These are phyloP conservation scores for Erebia aethiops DNA, from an alignment of 2,888 invertebrate genomes.

Conservation along the genomic window DNA sequence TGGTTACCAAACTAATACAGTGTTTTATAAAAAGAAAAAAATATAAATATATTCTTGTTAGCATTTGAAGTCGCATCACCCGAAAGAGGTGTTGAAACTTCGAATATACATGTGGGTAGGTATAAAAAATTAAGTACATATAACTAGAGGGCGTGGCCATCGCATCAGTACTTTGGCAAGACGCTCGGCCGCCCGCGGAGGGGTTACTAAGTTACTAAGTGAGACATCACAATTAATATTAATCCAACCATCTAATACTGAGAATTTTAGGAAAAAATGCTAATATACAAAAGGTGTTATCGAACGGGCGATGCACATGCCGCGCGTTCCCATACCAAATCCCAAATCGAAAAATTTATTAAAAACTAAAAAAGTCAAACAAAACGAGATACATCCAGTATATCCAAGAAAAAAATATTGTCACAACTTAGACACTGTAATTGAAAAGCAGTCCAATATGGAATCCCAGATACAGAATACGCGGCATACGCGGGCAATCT, in stretches of 20 bases:
- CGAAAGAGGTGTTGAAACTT: slow-evolving; percentile 10
- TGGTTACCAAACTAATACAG: slow-evolving; percentile 54
- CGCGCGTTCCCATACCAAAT: slow-evolving; percentile 37
- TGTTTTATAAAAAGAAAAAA: slow-evolving; percentile 49
- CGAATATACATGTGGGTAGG: slow-evolving; percentile 48
- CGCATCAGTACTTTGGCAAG: slow-evolving; percentile 68
- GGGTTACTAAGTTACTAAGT: slow-evolving; percentile 47
- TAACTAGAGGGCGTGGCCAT: slow-evolving; percentile 48
- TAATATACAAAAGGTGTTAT: slow-evolving; percentile 77
- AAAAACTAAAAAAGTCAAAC: slow-evolving; percentile 9
- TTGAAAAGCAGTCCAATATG: slow-evolving; percentile 18
- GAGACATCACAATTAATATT: slow-evolving; percentile 62
- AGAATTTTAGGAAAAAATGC: slow-evolving; percentile 67
- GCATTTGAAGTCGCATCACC: slow-evolving; percentile 38
- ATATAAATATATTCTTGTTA: slow-evolving; percentile 49
- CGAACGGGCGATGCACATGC: slow-evolving; percentile 50
- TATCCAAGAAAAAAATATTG: slow-evolving; percentile 6
- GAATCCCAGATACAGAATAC: slow-evolving; percentile 40
- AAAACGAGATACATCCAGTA: slow-evolving; percentile 5
- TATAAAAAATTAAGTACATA: slow-evolving; percentile 71
- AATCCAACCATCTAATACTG: slow-evolving; percentile 77
- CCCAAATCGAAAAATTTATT: neutral
- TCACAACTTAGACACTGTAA: neutral
- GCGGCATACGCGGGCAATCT: slow-evolving; percentile 60
- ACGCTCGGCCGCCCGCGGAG: slow-evolving; percentile 60